These are phyloP conservation scores for Apeira syringaria DNA, from an alignment of 2,888 invertebrate genomes.

Conservation along the genomic window DNA sequence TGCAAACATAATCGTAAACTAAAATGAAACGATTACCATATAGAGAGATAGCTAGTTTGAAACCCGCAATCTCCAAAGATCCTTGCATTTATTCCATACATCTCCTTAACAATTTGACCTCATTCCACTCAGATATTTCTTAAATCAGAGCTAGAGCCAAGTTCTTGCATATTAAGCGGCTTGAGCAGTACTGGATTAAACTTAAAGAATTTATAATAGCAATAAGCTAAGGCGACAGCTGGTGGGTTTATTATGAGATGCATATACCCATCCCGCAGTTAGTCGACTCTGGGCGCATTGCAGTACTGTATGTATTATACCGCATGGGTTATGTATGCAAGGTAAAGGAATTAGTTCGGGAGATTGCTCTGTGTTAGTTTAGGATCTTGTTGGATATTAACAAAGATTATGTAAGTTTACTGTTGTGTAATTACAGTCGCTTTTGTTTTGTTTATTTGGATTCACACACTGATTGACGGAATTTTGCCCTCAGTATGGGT, in stretches of 20 bases:
- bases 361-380: no score
- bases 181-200: constrained; percentile 16
- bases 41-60: no score
- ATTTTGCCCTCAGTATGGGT: no score
- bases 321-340: background rate
- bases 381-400: no score
- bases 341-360: no score
- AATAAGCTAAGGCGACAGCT: constrained; percentile 28
- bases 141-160: constrained; percentile 19
- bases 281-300: constrained; percentile 2
- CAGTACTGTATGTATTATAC: background rate
- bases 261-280: constrained; percentile 5
- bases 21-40: no score
- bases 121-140: constrained; percentile 15
- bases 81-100: constrained; percentile 4
- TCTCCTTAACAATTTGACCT: constrained; percentile 15
- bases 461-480: no score
- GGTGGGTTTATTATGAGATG: constrained; percentile 14
- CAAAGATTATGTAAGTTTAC: no score
- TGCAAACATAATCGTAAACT: no score
- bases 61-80: background rate
- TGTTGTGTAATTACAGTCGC: no score
- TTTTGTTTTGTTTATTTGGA: no score
- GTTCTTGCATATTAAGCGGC: constrained; percentile 19
- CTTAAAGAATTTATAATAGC: constrained; percentile 27